Base-by-base conservation (phyloP, 2,797 vertebrate species). In the Cyprinodon diabolis region DNA sequence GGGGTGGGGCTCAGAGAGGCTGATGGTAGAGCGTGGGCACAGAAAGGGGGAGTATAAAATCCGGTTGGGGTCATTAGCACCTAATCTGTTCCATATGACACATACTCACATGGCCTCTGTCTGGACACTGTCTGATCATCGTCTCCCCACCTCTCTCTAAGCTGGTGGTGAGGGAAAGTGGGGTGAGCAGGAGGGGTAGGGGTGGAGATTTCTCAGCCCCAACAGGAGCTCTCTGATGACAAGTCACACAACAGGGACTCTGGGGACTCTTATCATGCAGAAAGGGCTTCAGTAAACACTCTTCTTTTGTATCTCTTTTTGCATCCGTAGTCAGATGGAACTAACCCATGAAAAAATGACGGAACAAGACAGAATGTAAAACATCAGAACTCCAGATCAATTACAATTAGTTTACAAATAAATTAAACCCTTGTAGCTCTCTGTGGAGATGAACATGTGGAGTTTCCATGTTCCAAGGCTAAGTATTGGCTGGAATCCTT, bases 41-140 rank as follows among this genome's bases (percentile, higher is more conserved):
- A 68, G 52, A 58, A 45, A 13, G 79, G 0, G 1, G 56, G 5
- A 30, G 57, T 57, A 66, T n/a, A 45, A n/a, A 69, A 70, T 72
- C 30, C 47, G 70, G 45, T 43, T 57, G 77, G 69, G 77, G 83
- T 89, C 75, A 87, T 93, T 92, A 87, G 87, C 73, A 95, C 96
- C 96, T 97, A 98, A 98, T 95, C 97, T 96, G 94, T 95, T 95
- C 95, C 96, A 95, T 97, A 97, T 98, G 97, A 98, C 95, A 96
- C 92, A 90, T 90, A 87, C 94, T 98, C 96, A 97, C 96, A 95
- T 96, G 96, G 93, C 83, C 86, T 82, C 81, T 93, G 96, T 95
- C 93, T 93, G 90, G 90, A 93, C 86, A 89, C 77, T 80, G 74
- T 88, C 90, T 90, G 75, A 89, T 86, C 86, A 67, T 72, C 80